These are phyloP conservation scores for Cynodonichthys magdalenae DNA, from an alignment of 2,797 vertebrate genomes.

Conservation along the genomic window DNA sequence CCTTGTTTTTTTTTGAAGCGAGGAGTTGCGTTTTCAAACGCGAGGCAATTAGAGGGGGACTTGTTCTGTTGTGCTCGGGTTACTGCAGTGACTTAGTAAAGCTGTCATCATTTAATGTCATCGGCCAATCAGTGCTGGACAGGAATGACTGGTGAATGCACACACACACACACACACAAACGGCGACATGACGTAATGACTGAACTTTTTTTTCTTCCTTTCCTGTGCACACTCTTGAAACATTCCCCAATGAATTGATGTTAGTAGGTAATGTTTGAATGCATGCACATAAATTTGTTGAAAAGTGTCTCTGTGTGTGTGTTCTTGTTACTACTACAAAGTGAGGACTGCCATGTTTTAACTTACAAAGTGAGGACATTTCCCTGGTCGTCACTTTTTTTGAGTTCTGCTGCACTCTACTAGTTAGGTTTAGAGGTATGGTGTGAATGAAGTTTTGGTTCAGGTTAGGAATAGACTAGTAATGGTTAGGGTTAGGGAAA, in stretches of 20 bases:
- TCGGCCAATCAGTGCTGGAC: slow-evolving; percentile 63
- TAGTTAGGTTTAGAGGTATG: no score
- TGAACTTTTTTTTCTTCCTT: neutral
- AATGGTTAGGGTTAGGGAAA: no score
- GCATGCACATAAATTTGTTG: slow-evolving; percentile 23
- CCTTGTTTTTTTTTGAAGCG: slow-evolving; percentile 71
- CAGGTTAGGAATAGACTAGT: no score
- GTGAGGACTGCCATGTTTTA: no score
- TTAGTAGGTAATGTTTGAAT: slow-evolving; percentile 9
- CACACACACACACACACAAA: slow-evolving; percentile 29
- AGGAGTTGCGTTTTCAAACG: slow-evolving; percentile 74
- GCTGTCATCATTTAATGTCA: slow-evolving; percentile 56
- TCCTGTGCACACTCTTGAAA: neutral
- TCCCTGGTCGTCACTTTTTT: no score
- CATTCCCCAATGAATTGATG: neutral
- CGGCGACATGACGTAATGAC: slow-evolving; percentile 16
- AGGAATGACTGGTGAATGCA: slow-evolving; percentile 28
- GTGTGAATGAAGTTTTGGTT: no score
- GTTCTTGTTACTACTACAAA: no score
- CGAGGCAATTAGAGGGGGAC: slow-evolving; percentile 76
- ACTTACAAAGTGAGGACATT: no score
- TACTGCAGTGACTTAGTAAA: slow-evolving; percentile 57
- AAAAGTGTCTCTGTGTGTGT: slow-evolving; percentile 25
- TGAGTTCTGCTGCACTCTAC: no score
- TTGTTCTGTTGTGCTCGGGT: slow-evolving; percentile 64